phyloP scores from a whole-genome alignment of 2,888 invertebrate species.

The Elegia similella region DNA sequence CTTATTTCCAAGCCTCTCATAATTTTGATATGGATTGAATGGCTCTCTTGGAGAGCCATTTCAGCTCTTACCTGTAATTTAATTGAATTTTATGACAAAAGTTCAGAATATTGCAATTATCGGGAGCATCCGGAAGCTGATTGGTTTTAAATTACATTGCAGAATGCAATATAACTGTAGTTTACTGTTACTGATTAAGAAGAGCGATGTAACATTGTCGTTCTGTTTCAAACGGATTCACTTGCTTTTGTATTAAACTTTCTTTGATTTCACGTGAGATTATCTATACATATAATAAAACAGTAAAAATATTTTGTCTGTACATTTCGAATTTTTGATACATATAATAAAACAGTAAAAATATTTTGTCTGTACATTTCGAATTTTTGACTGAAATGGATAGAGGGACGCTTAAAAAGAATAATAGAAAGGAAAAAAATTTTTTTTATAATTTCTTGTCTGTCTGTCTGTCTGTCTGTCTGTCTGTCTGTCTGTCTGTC shows the following conservation, averaged over 20 bases:
- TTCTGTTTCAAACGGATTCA: not conserved
- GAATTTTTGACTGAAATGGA: no score
- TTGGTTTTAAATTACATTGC: slow-evolving; percentile 9
- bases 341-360: no score
- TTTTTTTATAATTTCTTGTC: no score
- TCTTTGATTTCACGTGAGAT: no score
- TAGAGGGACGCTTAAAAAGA: no score
- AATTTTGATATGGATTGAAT: not conserved
- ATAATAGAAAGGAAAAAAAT: no score
- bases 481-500: no score
- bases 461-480: no score
- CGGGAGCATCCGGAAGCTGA: not conserved
- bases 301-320: no score
- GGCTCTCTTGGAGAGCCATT: not conserved
- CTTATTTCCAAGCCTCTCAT: not conserved
- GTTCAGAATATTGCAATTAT: slow-evolving; percentile 8
- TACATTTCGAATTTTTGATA: no score
- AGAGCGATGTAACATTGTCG: not conserved
- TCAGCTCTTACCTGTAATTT: not conserved
- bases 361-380: no score
- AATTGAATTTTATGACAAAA: slow-evolving; percentile 5
- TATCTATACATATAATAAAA: no score
- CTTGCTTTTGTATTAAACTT: not conserved
- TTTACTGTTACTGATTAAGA: not conserved
- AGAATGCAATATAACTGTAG: not conserved